Evolutionary conservation across 2,888 invertebrate genomes (phyloP).

Genomic region (Carcina quercana): DNA sequence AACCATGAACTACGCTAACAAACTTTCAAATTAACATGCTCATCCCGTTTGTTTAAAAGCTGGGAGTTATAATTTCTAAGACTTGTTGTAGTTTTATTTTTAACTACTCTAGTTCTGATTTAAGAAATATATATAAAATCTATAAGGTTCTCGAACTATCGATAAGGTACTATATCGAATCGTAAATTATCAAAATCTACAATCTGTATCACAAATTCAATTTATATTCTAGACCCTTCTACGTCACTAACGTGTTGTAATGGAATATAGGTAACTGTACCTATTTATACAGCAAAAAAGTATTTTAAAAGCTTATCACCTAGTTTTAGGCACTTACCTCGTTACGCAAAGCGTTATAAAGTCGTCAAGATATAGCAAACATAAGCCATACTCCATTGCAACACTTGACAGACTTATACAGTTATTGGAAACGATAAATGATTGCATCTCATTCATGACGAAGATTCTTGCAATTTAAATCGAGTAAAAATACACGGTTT

Average conservation of each 20-base stretch:
- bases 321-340: slow-evolving; percentile 55
- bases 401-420: slow-evolving; percentile 51
- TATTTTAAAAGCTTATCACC: slow-evolving; percentile 31
- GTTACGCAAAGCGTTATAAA: slow-evolving; percentile 43
- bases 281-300: slow-evolving; percentile 34
- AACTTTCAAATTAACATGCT: slow-evolving; percentile 50
- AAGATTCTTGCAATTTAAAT: no score
- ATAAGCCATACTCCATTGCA: slow-evolving; percentile 71
- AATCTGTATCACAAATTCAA: slow-evolving; percentile 19
- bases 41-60: slow-evolving; percentile 55
- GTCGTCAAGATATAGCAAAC: slow-evolving; percentile 41
- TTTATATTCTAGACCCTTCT: slow-evolving; percentile 22
- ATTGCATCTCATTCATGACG: no score
- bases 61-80: slow-evolving; percentile 46
- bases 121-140: slow-evolving; percentile 38
- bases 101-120: slow-evolving; percentile 45
- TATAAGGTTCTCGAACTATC: slow-evolving; percentile 29
- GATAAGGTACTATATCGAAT: slow-evolving; percentile 29
- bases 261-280: slow-evolving; percentile 57
- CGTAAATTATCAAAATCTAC: slow-evolving; percentile 31
- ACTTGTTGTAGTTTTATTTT: slow-evolving; percentile 25
- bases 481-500: no score
- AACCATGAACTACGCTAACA: slow-evolving; percentile 47
- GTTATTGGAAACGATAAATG: slow-evolving; percentile 41
- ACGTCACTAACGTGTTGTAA: slow-evolving; percentile 60